Conservation (phyloP, 2,888 invertebrate genomes). For the Sarcophaga carnaria region DNA sequence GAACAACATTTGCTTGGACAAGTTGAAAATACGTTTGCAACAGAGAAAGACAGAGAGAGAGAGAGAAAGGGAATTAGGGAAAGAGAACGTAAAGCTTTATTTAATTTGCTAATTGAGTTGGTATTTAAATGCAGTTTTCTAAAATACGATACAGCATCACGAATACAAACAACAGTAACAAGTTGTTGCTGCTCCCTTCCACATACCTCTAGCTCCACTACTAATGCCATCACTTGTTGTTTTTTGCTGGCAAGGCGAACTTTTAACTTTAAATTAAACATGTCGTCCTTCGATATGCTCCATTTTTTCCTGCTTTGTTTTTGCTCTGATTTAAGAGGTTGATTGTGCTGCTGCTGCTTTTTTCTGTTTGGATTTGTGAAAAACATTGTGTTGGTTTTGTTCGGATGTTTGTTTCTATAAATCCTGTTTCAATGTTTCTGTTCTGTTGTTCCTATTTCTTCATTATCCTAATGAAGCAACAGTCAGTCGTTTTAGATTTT, state of each 20-base stretch:
- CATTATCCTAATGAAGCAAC: conserved; percentile 56
- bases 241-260: not conserved
- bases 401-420: not conserved
- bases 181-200: not conserved
- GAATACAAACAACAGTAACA: conserved; percentile 3
- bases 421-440: not conserved
- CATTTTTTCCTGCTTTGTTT: not conserved
- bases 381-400: not conserved
- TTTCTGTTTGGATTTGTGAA: not conserved
- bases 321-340: not conserved
- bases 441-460: conserved; percentile 31
- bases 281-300: not conserved
- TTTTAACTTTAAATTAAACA: conserved; percentile 16
- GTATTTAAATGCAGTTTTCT: conserved; percentile 14
- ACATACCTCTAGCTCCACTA: not conserved
- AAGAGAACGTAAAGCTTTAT: conserved; percentile 15
- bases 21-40: not conserved
- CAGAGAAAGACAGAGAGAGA: not conserved
- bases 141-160: not conserved
- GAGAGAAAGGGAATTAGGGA: not conserved
- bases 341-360: not conserved
- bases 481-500: not conserved
- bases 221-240: not conserved
- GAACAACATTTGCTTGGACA: not conserved
- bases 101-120: conserved; percentile 59